These are phyloP conservation scores for Keiferia lycopersicella DNA, from an alignment of 2,888 invertebrate genomes.

Conservation along the genomic window DNA sequence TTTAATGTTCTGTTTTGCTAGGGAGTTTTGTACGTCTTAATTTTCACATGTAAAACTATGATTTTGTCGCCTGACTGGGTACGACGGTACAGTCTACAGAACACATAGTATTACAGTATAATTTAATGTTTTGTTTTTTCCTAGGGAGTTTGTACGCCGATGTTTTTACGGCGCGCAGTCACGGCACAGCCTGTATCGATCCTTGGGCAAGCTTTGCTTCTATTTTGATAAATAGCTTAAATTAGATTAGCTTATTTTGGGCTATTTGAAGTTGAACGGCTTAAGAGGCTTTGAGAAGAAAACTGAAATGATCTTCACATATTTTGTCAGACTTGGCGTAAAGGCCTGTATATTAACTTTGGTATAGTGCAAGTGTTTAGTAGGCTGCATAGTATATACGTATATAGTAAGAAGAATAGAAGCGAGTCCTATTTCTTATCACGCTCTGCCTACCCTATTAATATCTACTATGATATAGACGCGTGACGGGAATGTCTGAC, in stretches of 20 bases:
- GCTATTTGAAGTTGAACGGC: too few species aligned
- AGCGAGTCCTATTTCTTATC: too few species aligned
- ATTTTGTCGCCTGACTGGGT: not conserved
- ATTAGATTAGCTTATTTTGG: conserved; percentile 21
- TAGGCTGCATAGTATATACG: too few species aligned
- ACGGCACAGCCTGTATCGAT: conserved; percentile 70
- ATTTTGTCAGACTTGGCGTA: too few species aligned
- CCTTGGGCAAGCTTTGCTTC: conserved; percentile 42
- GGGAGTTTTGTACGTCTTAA: not conserved
- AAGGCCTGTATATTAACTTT: too few species aligned
- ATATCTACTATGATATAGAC: too few species aligned
- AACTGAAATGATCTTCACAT: too few species aligned
- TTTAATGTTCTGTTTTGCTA: conserved; percentile 74
- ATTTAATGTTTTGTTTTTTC: conserved; percentile 75
- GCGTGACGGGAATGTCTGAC: too few species aligned
- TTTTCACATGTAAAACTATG: not conserved
- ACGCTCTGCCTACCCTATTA: too few species aligned
- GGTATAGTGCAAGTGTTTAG: too few species aligned
- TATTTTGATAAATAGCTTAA: conserved; percentile 34
- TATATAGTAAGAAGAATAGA: too few species aligned
- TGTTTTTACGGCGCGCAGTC: conserved; percentile 69
- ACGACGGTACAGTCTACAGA: not conserved
- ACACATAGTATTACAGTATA: conserved; percentile 64
- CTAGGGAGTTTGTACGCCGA: conserved; percentile 59
- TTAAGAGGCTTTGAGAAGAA: too few species aligned